A percentile compares a stretch with the other conserved stretches of the same genome.
Conservation (phyloP, 2,797 vertebrate genomes). For the Cheirogaleus major region DNA sequence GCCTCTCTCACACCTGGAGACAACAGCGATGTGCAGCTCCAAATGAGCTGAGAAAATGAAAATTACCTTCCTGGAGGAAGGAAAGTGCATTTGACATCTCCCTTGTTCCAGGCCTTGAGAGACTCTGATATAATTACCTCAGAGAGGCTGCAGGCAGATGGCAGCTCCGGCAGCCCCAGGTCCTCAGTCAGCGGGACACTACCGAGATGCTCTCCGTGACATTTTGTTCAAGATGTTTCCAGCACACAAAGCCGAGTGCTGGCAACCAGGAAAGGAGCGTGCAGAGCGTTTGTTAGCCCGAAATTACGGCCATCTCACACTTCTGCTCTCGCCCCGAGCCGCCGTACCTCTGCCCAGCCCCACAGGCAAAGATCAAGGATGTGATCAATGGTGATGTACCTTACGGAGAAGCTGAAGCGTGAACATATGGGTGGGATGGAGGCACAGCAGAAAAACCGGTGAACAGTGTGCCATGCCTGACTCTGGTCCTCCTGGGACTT, state of each 20-base stretch:
- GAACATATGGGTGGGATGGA: fast-evolving
- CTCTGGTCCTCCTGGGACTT: background rate
- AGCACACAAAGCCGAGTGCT: slow-evolving; percentile 77
- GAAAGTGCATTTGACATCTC: slow-evolving; percentile 81
- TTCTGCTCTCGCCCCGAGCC: background rate
- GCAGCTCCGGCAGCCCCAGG: slow-evolving; percentile 77
- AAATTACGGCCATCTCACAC: slow-evolving; percentile 6
- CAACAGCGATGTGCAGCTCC: slow-evolving; percentile 76
- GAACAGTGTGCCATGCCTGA: background rate
- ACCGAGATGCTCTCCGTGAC: slow-evolving; percentile 80
- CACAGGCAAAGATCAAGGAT: background rate
- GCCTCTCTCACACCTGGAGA: slow-evolving; percentile 80
- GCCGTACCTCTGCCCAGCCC: background rate
- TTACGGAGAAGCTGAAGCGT: background rate
- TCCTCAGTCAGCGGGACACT: slow-evolving; percentile 81
- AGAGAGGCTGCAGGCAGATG: slow-evolving; percentile 84
- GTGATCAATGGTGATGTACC: background rate
- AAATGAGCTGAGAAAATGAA: slow-evolving; percentile 82
- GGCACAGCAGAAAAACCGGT: background rate
- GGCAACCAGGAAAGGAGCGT: slow-evolving; percentile 65
- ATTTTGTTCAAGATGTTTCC: slow-evolving; percentile 85
- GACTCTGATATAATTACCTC: slow-evolving; percentile 83
- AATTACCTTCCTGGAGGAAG: slow-evolving; percentile 82
- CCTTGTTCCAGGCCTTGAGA: slow-evolving; percentile 78
- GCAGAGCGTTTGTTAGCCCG: slow-evolving; percentile 56